These are phyloP conservation scores for Zelostemma sp. DNA, from an alignment of 1,140 invertebrate species.

Conservation along the genomic window DNA sequence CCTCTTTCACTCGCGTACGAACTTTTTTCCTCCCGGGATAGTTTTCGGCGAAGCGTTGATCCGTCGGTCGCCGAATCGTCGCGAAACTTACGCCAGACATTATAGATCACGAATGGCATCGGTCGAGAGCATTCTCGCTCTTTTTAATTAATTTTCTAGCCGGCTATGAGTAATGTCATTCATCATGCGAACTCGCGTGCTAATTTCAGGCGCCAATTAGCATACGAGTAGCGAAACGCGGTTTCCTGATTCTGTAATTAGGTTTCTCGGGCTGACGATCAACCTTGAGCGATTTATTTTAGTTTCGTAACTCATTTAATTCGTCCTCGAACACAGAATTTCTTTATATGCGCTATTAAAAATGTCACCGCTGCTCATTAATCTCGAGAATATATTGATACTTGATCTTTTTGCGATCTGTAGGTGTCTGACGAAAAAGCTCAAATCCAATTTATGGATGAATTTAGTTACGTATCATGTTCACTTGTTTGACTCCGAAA, in stretches of 20 bases:
- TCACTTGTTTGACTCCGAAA: too few relatives aligned
- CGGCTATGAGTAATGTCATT: conserved; percentile 1
- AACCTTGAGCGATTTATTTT: not conserved
- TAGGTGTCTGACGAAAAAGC: too few relatives aligned
- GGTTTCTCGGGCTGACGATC: not conserved
- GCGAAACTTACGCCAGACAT: conserved; percentile 10
- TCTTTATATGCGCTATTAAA: too few relatives aligned
- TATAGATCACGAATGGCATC: not conserved
- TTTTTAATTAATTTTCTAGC: conserved; percentile 15
- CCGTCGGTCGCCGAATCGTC: conserved; percentile 7
- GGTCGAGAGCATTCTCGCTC: conserved; percentile 5
- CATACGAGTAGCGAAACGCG: conserved; percentile 3
- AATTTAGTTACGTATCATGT: too few relatives aligned
- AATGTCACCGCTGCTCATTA: too few relatives aligned
- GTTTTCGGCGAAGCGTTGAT: conserved; percentile 19
- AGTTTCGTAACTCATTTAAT: not conserved
- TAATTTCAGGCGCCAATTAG: conserved; percentile 10
- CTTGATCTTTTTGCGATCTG: too few relatives aligned
- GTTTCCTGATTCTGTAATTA: conserved; percentile 6
- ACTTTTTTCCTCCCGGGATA: not conserved
- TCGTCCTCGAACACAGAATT: not conserved
- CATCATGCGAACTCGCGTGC: conserved; percentile 6
- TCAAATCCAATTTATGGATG: too few relatives aligned
- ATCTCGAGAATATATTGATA: too few relatives aligned
- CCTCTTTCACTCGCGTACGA: not conserved